Evolutionary conservation across 2,888 invertebrate genomes (phyloP), one percentile per base, ranked within the genome.

Genomic region (Flexamia atlantica): DNA sequence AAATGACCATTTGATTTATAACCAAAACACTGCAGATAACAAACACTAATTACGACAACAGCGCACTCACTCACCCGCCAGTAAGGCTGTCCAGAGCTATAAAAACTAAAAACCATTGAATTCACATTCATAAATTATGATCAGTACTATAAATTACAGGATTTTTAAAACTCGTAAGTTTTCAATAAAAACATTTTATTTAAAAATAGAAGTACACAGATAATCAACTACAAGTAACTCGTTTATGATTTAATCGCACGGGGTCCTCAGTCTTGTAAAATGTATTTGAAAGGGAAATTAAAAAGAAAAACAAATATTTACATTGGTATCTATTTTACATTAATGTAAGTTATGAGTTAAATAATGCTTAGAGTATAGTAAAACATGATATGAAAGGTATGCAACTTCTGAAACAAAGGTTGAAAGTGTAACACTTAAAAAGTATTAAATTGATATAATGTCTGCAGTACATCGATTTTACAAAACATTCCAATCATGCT

Each of bases 171-270:
- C 46, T 46, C 7, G 2, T 4, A 36, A 9, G 12, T 46, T 14
- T 46, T 72, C 40, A 72, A 72, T 40, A 40, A 72, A 72, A 72
- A 72, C 72, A 42, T 40, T 40, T 72, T 40, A 72, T 72, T 72
- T 40, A 25, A 72, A 72, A 72, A 72, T 72, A 72, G 36, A 72
- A 72, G 72, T 72, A 72, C 72, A 72, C 72, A 72, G 40, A 72
- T 40, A 64, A 64, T 64, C 30, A 64, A 64, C 64, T 64, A 64
- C 28, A 64, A 64, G 28, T 64, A 64, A 64, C 64, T 64, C 30
- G 9, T 5, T 64, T 30, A 64, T 17, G 30, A 30, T 28, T 64
- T 28, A 64, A 64, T 30, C 28, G 12, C 10, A 64, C 28, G 14
- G 14, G 64, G 20, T 64, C 28, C 30, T 64, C 64, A 64, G 64